phyloP scores from a whole-genome alignment of 2,113 vertebrate genomes.

The Mohoua ochrocephala region DNA sequence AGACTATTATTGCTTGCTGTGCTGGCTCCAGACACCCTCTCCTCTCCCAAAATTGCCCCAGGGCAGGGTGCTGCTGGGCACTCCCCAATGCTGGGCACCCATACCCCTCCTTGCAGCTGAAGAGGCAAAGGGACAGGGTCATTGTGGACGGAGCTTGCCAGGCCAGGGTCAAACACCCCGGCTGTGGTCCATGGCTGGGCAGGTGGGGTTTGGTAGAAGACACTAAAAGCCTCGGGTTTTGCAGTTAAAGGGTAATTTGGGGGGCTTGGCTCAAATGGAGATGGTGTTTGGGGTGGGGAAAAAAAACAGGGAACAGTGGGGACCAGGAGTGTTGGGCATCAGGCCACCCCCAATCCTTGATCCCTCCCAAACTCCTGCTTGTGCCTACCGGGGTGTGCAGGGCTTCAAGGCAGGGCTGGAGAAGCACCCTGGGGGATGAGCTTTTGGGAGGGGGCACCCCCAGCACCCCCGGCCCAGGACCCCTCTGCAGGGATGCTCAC shows the following conservation, averaged over 20 bases:
- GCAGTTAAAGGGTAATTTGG: background rate
- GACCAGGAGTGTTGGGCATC: background rate
- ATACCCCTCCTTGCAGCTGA: background rate
- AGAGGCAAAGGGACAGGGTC: background rate
- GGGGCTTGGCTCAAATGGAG: background rate
- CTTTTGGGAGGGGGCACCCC: background rate
- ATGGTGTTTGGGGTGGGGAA: background rate
- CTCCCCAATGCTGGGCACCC: background rate
- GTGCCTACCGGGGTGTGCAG: background rate
- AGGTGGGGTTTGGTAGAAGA: background rate
- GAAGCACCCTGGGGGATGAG: background rate
- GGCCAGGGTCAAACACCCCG: background rate
- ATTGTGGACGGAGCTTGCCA: background rate
- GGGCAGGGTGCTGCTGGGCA: background rate
- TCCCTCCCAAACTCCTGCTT: background rate
- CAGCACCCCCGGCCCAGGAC: background rate
- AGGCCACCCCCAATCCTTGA: background rate
- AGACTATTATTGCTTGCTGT: slow-evolving; percentile 36
- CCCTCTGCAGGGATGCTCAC: background rate
- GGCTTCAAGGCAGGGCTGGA: background rate
- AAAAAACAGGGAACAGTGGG: background rate
- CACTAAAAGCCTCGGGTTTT: background rate
- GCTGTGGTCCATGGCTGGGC: background rate
- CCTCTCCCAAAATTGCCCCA: background rate
- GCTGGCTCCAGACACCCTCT: background rate